Evolutionary conservation across 2,113 vertebrate genomes (phyloP).

Genomic region (Dromas ardeola): DNA sequence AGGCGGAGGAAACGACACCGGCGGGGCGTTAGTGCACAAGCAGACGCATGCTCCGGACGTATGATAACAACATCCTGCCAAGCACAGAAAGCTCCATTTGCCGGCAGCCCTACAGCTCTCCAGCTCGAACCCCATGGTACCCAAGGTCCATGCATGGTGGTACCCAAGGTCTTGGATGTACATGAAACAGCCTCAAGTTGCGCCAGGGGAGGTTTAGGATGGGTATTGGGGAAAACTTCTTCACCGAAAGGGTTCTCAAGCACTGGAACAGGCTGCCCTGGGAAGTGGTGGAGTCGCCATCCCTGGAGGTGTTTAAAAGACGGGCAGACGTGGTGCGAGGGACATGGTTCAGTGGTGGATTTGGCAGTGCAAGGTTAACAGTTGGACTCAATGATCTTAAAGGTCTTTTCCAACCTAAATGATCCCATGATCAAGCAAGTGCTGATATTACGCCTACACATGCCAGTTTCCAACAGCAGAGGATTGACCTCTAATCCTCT

Average conservation of each 20-base stretch:
- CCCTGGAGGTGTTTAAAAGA: background rate
- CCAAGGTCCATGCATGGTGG: too few relatives aligned
- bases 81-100: background rate
- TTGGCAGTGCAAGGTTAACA: background rate
- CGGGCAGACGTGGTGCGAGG: background rate
- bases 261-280: background rate
- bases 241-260: background rate
- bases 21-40: rapidly evolving
- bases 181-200: background rate
- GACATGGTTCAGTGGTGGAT: background rate
- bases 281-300: background rate
- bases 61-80: background rate
- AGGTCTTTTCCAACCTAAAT: background rate
- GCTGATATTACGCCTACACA: rapidly evolving
- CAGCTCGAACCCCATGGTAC: rapidly evolving
- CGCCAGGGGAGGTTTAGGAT: background rate
- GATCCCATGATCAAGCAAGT: background rate
- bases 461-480: background rate
- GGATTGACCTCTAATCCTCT: background rate
- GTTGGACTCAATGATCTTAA: background rate
- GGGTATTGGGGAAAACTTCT: background rate
- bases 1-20: background rate
- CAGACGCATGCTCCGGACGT: background rate
- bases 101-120: background rate
- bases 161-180: background rate